Conservation (phyloP, 1,140 invertebrate species). For the Rhopalosiphum maidis region DNA sequence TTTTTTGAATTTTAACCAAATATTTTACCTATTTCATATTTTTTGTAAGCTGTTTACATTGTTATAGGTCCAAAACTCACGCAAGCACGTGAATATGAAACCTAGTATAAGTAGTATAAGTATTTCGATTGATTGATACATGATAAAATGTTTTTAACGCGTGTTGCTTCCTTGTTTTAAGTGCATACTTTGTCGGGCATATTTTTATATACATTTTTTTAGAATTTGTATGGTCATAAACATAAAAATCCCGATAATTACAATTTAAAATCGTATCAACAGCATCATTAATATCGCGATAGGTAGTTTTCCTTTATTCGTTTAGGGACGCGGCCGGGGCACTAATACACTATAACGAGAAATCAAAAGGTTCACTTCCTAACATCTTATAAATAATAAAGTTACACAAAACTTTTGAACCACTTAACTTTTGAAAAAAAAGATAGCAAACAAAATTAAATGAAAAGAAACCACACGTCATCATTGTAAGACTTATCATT, state of each 20-base stretch:
- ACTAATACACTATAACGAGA: neutral
- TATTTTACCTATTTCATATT: no score
- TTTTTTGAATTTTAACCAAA: no score
- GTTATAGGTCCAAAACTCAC: no score
- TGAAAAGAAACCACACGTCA: neutral
- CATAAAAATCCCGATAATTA: neutral
- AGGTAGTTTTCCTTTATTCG: neutral
- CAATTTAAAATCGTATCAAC: neutral
- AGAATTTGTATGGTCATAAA: neutral
- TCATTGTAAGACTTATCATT: neutral
- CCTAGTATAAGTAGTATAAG: no score
- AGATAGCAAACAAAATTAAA: constrained; percentile 1
- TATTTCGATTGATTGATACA: no score
- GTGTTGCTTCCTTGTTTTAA: no score
- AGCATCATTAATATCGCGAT: neutral
- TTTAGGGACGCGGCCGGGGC: neutral
- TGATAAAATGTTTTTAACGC: no score
- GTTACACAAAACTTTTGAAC: neutral
- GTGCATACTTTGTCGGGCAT: no score
- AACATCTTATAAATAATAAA: neutral
- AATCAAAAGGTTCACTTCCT: neutral
- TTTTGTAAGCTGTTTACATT: no score
- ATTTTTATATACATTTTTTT: no score
- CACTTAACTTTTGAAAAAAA: neutral
- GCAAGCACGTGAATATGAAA: no score